phyloP scores from a whole-genome alignment of 2,113 vertebrate species.

The Chinchilla lanigera region DNA sequence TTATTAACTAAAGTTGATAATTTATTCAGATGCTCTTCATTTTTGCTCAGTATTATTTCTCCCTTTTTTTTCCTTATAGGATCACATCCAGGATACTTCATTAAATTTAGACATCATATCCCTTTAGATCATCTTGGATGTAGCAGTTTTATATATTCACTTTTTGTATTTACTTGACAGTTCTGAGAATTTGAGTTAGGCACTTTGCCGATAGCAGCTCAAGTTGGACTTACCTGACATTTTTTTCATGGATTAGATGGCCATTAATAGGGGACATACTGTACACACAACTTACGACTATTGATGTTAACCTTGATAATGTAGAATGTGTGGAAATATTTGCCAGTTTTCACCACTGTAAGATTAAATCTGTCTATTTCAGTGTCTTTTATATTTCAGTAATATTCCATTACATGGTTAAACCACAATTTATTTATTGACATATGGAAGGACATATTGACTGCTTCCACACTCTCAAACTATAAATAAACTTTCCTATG shows the following conservation, averaged over 20 bases:
- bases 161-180: background rate
- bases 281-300: background rate
- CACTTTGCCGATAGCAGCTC: background rate
- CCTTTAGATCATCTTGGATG: background rate
- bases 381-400: background rate
- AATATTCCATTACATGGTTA: background rate
- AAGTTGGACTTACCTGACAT: background rate
- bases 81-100: background rate
- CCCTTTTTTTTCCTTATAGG: background rate
- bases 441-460: background rate
- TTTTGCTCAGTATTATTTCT: background rate
- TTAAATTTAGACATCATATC: background rate
- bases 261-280: background rate
- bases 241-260: background rate
- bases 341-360: background rate
- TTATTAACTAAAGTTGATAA: background rate
- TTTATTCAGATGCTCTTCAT: background rate
- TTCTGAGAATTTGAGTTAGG: background rate
- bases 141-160: background rate
- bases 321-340: background rate
- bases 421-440: background rate
- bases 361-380: background rate
- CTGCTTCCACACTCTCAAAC: background rate
- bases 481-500: background rate
- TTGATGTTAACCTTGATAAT: background rate